Conservation (phyloP, 2,888 invertebrate species). For the Melinopterus prodromus region DNA sequence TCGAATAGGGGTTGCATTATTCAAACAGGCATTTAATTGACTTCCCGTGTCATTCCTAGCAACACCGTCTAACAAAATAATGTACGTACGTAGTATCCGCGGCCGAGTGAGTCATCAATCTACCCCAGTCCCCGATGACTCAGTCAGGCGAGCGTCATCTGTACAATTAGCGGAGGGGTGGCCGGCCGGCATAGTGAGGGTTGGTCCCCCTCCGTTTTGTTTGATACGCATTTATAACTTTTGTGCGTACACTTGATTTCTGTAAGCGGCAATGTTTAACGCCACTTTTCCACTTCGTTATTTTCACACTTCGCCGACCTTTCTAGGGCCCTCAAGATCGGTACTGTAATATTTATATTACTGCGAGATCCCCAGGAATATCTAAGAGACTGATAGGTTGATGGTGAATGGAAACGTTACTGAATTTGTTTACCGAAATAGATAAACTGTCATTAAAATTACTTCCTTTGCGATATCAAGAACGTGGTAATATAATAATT, state of each 20-base stretch:
- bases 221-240: conserved; percentile 13
- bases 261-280: conserved; percentile 15
- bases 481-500: no score
- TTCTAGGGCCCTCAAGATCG: neutral
- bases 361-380: no score
- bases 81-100: conserved; percentile 20
- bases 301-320: neutral
- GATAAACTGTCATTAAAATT: no score
- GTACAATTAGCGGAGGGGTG: conserved; percentile 13
- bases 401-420: no score
- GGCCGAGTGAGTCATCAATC: conserved; percentile 22
- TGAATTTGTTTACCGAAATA: no score
- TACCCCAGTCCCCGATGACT: conserved; percentile 20
- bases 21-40: conserved; percentile 12
- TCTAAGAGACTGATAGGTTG: no score
- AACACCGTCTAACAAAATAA: conserved; percentile 21
- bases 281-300: neutral
- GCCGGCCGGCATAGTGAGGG: neutral
- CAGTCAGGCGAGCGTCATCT: conserved; percentile 21
- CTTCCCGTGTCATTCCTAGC: conserved; percentile 11
- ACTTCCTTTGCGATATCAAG: no score
- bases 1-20: neutral
- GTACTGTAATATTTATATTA: neutral
- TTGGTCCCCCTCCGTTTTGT: neutral
- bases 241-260: conserved; percentile 7